These are phyloP conservation scores for Litocranius walleri DNA, from an alignment of 2,113 vertebrate species.

Conservation along the genomic window DNA sequence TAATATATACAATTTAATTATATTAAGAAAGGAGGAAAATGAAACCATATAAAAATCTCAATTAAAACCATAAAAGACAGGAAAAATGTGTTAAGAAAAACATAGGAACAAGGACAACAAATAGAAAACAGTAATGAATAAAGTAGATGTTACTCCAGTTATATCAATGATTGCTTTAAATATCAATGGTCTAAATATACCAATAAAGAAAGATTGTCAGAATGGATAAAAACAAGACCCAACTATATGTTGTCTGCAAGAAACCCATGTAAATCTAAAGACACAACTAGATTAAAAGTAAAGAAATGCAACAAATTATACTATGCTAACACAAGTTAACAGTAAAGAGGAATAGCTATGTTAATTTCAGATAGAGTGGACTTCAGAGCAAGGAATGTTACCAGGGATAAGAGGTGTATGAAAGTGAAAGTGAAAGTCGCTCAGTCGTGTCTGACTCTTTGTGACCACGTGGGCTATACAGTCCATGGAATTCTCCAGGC, in stretches of 20 bases:
- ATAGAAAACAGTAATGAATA: not conserved
- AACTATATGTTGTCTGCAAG: not conserved
- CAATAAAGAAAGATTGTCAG: not conserved
- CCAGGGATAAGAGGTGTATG: not conserved
- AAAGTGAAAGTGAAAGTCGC: not conserved
- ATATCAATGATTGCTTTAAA: not conserved
- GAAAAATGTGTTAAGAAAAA: not conserved
- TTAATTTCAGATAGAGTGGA: not conserved
- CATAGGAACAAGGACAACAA: not conserved
- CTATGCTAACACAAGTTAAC: not conserved
- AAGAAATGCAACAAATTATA: not conserved
- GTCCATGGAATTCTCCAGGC: not conserved
- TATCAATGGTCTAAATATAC: not conserved
- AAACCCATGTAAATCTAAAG: not conserved
- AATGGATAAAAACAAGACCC: not conserved
- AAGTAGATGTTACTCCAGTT: not conserved
- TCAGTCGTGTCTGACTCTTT: not conserved
- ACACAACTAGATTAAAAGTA: not conserved
- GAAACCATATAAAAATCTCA: not conserved
- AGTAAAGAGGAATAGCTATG: not conserved
- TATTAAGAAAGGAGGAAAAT: not conserved
- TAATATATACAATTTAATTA: not conserved
- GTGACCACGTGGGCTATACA: not conserved
- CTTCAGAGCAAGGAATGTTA: not conserved
- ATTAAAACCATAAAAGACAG: not conserved